Evolutionary conservation across 2,888 invertebrate genomes (phyloP).

Genomic region (Acleris cristana): DNA sequence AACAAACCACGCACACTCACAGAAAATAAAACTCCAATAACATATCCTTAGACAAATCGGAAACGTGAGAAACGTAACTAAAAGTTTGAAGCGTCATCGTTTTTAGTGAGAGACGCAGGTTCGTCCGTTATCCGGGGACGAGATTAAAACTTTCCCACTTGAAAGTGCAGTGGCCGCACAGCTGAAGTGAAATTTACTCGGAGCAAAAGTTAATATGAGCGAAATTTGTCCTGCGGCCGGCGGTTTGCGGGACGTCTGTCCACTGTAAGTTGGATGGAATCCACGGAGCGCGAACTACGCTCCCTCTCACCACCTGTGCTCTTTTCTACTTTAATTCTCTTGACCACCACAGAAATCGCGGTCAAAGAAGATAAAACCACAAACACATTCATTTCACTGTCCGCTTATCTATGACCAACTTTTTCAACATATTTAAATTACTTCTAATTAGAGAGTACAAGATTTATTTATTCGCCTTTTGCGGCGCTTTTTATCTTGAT

Average conservation of each 20-base stretch:
- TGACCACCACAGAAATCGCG: constrained; percentile 39
- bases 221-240: constrained; percentile 75
- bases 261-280: constrained; percentile 61
- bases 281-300: constrained; percentile 52
- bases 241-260: constrained; percentile 62
- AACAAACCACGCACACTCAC: too few species aligned
- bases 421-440: constrained; percentile 50
- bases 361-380: constrained; percentile 42
- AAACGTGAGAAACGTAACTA: constrained; percentile 15
- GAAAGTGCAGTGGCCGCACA: constrained; percentile 74
- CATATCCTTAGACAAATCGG: not conserved
- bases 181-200: constrained; percentile 75
- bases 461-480: constrained; percentile 55
- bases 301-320: constrained; percentile 59
- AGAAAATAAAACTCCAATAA: too few species aligned
- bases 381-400: constrained; percentile 29
- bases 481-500: constrained; percentile 56
- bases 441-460: constrained; percentile 58
- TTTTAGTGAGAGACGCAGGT: constrained; percentile 49
- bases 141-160: constrained; percentile 80
- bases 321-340: constrained; percentile 49
- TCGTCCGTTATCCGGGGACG: constrained; percentile 56
- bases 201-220: constrained; percentile 81
- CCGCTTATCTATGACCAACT: constrained; percentile 41
- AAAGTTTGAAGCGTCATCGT: constrained; percentile 37